phyloP scores from a whole-genome alignment of 2,113 vertebrate species.

The Prolemur simus region DNA sequence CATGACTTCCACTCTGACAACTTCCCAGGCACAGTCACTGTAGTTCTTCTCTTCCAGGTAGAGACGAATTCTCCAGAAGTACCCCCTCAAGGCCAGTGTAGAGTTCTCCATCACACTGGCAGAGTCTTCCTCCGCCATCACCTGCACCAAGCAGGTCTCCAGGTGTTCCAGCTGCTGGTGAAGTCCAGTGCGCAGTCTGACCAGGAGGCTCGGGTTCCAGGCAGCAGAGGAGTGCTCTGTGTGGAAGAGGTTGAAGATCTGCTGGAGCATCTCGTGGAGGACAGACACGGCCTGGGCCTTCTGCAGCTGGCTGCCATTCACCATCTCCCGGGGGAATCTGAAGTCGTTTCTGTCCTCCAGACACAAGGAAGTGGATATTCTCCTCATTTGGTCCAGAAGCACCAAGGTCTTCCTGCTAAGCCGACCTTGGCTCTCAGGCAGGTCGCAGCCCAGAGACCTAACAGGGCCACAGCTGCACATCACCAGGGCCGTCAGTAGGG shows the following conservation, averaged over 20 bases:
- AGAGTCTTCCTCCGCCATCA: background rate
- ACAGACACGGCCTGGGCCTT: background rate
- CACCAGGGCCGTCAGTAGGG: background rate
- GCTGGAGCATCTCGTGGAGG: background rate
- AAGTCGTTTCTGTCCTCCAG: constrained; percentile 8
- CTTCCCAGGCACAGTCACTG: background rate
- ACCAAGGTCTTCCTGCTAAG: background rate
- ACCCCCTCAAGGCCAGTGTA: background rate
- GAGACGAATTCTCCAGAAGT: background rate
- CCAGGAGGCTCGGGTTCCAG: background rate
- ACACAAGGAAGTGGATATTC: background rate
- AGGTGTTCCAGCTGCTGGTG: background rate
- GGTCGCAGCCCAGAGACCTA: background rate
- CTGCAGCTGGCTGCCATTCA: background rate
- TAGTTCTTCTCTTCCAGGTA: background rate
- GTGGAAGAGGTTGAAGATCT: background rate
- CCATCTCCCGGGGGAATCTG: background rate
- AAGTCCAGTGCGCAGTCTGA: background rate
- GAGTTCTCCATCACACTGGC: background rate
- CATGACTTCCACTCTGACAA: background rate
- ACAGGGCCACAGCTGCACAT: background rate
- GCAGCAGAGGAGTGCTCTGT: background rate
- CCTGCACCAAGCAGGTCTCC: background rate
- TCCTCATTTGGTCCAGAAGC: background rate
- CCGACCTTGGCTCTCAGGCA: background rate